Evolutionary conservation across 2,797 vertebrate genomes (phyloP), one percentile per base, ranked within the genome.

Genomic region (Phoeniculus purpureus): DNA sequence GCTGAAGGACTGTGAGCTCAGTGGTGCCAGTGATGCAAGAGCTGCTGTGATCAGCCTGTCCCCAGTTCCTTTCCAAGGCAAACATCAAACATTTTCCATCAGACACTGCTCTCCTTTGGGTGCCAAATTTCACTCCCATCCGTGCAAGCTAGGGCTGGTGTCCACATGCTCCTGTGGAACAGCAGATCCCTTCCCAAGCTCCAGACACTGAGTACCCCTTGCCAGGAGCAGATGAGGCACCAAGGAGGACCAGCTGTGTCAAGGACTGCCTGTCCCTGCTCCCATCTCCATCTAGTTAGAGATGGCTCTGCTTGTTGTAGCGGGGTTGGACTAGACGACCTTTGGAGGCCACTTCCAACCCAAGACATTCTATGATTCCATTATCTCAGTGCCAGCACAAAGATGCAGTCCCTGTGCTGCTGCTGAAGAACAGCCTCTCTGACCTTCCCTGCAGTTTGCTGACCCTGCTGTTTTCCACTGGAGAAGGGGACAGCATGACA

Each of bases 11-110:
- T n/a, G 4, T 92, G 94, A 95, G 94, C 94, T 93, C 89, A 91
- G 89, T 7, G 78, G 89, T 7, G 78, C 37, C 37, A 23, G 80
- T 82, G 94, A 86, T 3, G 68, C 56, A 43, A 79, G 80, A 15
- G 59, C 89, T 26, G 5, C 61, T 1, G 0, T 0, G 43, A 79
- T 62, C 94, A 40, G 80, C 77, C 81, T 29, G 87, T 68, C 37
- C 84, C 82, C 77, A 65, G 58, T 60, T 79, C 87, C 77, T 81
- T 65, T 90, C 95, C 94, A 94, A 94, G 60, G 93, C 92, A 94
- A 95, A 95, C 87, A 87, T 43, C 80, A 83, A 67, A 60, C 76
- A 27, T 70, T 86, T 95, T 91, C 93, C 93, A 93, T 34, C 85
- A 61, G 54, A 7, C 25, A 0, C 58, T 8, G 66, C 74, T 76